Conservation (phyloP, 2,113 vertebrate species). For the Ginglymostoma cirratum region DNA sequence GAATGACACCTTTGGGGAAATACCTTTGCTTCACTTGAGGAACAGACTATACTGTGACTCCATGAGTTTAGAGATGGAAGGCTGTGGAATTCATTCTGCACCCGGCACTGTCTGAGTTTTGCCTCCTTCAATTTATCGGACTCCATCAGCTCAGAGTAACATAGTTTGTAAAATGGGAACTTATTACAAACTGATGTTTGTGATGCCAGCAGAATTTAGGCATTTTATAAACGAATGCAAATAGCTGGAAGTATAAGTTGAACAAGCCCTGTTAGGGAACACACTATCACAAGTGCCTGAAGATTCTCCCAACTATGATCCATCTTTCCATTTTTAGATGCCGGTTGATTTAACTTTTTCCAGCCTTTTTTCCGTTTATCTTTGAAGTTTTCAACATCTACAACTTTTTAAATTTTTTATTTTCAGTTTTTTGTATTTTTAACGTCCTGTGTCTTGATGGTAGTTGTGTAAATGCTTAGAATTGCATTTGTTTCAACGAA, state of each 20-base stretch:
- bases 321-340: neutral
- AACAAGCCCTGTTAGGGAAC: neutral
- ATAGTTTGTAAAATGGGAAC: neutral
- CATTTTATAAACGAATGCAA: neutral
- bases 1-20: neutral
- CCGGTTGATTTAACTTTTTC: neutral
- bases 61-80: neutral
- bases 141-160: neutral
- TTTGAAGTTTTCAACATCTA: neutral
- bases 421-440: neutral
- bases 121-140: neutral
- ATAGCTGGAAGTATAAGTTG: neutral
- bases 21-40: neutral
- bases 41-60: neutral
- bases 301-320: neutral
- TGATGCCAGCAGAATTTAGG: neutral
- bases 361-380: neutral
- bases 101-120: neutral
- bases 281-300: neutral
- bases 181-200: neutral
- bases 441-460: neutral
- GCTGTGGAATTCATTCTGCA: neutral
- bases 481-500: neutral
- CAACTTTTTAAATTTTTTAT: neutral
- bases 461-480: neutral